Conservation (phyloP, 2,113 vertebrate genomes). For the Pandion haliaetus region DNA sequence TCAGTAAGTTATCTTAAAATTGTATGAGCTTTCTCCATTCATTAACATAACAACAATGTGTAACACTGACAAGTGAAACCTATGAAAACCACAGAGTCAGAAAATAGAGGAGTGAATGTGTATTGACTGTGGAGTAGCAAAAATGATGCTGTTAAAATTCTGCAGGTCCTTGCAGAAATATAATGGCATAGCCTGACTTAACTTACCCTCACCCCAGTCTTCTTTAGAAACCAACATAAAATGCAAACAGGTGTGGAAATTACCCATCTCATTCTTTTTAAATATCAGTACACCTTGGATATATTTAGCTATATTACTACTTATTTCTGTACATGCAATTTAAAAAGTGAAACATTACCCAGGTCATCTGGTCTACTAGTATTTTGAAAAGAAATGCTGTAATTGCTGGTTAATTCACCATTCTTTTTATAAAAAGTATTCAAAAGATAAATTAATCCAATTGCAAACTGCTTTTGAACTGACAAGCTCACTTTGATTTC, state of each 20-base stretch:
- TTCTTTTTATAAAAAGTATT: neutral
- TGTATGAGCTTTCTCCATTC: neutral
- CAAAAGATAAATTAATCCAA: neutral
- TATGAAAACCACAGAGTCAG: neutral
- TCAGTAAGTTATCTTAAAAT: conserved; percentile 10
- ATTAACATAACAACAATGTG: conserved; percentile 33
- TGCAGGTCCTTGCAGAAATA: conserved; percentile 37
- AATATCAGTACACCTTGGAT: neutral
- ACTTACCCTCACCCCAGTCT: neutral
- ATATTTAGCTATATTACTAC: neutral
- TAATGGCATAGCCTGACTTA: neutral
- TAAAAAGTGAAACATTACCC: neutral
- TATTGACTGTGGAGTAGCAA: conserved; percentile 14
- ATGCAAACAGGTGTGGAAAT: neutral
- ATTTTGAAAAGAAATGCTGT: neutral
- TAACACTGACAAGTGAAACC: conserved; percentile 18
- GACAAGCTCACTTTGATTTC: neutral
- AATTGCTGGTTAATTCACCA: neutral
- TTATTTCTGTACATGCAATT: neutral
- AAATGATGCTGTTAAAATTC: conserved; percentile 29
- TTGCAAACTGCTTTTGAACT: neutral
- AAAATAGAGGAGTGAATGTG: neutral
- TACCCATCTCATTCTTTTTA: neutral
- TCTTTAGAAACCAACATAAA: conserved; percentile 8
- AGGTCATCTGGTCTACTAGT: neutral